Evolutionary conservation across 1,140 invertebrate genomes (phyloP).

Genomic region (Drosophila mojavensis): DNA sequence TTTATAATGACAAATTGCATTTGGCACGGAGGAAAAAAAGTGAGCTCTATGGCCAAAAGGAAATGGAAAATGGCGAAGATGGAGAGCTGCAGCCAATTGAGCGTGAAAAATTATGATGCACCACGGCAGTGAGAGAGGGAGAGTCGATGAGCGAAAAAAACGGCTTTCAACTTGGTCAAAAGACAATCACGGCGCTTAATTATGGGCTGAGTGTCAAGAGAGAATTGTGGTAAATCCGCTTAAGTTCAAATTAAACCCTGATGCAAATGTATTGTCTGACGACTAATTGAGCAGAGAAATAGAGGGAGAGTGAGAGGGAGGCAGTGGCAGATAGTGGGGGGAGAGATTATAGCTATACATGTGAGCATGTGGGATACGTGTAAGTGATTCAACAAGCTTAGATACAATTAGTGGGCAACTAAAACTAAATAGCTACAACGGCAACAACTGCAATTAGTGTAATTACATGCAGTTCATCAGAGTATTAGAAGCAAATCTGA

Average conservation of each 20-base stretch:
- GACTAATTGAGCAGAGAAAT: constrained; percentile 1
- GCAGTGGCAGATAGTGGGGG: no score
- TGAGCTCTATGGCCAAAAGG: constrained; percentile 9
- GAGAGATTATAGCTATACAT: constrained; percentile 20
- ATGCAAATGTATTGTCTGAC: constrained; percentile 33
- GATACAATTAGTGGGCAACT: constrained; percentile 40
- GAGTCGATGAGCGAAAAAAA: background rate
- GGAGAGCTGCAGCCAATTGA: constrained; percentile 62
- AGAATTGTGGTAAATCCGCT: constrained; percentile 51
- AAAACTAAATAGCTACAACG: constrained; percentile 17
- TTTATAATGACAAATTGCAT: constrained; percentile 83
- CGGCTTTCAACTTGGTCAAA: constrained; percentile 27
- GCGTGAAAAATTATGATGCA: constrained; percentile 80
- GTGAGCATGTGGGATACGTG: background rate
- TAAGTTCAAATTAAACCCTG: constrained; percentile 58
- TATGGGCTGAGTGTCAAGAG: constrained; percentile 48
- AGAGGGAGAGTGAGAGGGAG: no score
- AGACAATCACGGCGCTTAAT: constrained; percentile 68
- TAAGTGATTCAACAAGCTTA: constrained; percentile 40
- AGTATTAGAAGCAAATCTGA: constrained; percentile 17
- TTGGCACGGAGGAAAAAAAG: constrained; percentile 50
- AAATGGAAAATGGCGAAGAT: constrained; percentile 20
- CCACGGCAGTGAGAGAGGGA: background rate
- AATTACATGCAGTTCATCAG: constrained; percentile 25
- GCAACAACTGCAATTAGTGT: constrained; percentile 35